Conservation (phyloP, 2,888 invertebrate genomes). For the Drosophila nr. fundita region DNA sequence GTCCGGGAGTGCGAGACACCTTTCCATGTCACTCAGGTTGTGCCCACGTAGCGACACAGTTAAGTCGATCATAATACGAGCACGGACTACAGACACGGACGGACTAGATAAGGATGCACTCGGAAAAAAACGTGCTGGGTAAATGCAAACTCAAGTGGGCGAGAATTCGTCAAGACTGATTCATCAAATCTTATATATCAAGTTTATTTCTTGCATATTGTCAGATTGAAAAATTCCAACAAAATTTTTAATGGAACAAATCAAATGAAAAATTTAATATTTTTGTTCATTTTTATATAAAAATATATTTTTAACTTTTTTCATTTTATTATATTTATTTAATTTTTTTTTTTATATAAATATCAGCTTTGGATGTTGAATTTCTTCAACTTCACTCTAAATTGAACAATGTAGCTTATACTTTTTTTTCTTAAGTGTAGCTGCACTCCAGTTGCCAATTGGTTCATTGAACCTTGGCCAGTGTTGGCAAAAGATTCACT, state of each 20-base stretch:
- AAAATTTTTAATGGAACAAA: not conserved
- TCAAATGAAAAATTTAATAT: not conserved
- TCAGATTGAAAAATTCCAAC: not conserved
- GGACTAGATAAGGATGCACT: conserved; percentile 50
- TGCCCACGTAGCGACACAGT: conserved; percentile 58
- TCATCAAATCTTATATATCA: not conserved
- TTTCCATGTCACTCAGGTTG: conserved; percentile 29
- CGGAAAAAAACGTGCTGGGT: not conserved
- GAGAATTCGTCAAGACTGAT: not conserved
- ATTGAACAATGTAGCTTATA: not conserved
- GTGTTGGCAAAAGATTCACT: conserved; percentile 46
- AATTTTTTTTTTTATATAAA: too few relatives aligned
- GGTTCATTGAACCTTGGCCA: conserved; percentile 67
- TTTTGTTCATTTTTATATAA: not conserved
- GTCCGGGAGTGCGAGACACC: not conserved
- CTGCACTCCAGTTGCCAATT: conserved; percentile 12
- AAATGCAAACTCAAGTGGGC: not conserved
- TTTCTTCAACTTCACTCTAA: not conserved
- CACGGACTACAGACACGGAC: conserved; percentile 11
- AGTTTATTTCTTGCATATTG: not conserved
- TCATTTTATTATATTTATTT: too few relatives aligned
- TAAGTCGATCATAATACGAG: conserved; percentile 61
- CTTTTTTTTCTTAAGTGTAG: not conserved
- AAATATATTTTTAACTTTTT: too few relatives aligned
- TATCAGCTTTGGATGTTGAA: not conserved